Evolutionary conservation across 2,113 vertebrate species (phyloP), one percentile per base, ranked within the genome.

Genomic region (Poeciliopsis turrubarensis): DNA sequence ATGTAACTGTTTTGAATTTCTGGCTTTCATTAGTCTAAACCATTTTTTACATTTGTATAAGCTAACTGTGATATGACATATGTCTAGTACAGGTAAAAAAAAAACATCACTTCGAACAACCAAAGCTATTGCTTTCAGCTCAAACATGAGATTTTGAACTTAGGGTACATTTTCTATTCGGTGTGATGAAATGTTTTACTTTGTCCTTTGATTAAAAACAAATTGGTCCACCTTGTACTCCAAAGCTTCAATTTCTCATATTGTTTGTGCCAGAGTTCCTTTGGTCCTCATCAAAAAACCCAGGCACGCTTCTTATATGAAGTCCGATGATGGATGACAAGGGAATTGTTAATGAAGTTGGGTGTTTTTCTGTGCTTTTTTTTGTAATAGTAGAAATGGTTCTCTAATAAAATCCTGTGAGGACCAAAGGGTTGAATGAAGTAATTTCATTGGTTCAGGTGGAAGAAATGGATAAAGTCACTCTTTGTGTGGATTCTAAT

Each of bases 281-380:
- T 80, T 51, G 71, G 85, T 85, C 80, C 68, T 70, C 73, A 81
- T 81, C 64, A 83, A 84, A 88, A 87, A 83, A 80, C 73, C 31
- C 54, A 4, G 70, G 65, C 41, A 41, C 74, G 66, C 74, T 68
- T 54, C 5, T 74, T 66, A 34, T 31, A 70, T 81, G 77, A 83
- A 78, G 66, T 86, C 63, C 22, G 17, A 67, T 94, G 91, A 94
- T 90, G 93, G 92, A 94, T 94, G 81, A 91, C 78, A 67, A 64
- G 31, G 78, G 75, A 84, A 93, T 91, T 91, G 79, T 75, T 73
- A 83, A 61, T 61, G 85, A 78, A 84, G 72, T 73, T 72, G 62
- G 26, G 3, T 31, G 57, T 67, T 63, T 60, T 17, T 10, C 57
- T 31, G 69, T n/a, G 25, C 30, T 12, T 77, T 17, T 29, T 27